Evolutionary conservation across 2,888 invertebrate genomes (phyloP).

Genomic region (Rhimphoctona megacephalus): DNA sequence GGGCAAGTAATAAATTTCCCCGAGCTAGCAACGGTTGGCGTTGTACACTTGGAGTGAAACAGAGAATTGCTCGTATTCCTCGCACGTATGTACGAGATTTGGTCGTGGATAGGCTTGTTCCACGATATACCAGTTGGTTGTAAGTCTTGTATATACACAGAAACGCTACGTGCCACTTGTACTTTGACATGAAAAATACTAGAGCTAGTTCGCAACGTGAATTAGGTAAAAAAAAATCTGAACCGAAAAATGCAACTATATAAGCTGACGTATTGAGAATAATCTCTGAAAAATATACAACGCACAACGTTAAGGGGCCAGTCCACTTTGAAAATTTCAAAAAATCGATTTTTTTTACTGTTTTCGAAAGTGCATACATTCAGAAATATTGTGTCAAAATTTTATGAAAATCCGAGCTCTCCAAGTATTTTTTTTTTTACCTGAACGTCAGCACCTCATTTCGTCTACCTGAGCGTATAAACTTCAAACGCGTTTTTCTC

Average conservation of each 20-base stretch:
- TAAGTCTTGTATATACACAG: constrained; percentile 12
- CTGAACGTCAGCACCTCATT: too few relatives aligned
- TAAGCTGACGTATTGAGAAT: background rate
- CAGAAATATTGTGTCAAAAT: too few relatives aligned
- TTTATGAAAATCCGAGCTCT: too few relatives aligned
- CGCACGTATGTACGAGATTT: constrained; percentile 56
- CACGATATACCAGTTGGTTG: constrained; percentile 44
- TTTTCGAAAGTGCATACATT: too few relatives aligned
- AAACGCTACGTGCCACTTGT: constrained; percentile 35
- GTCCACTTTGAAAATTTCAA: too few relatives aligned
- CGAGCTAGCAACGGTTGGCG: constrained; percentile 35
- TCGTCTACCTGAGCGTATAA: too few relatives aligned
- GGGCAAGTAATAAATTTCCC: constrained; percentile 59
- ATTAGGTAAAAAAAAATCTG: background rate
- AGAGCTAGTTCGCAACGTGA: background rate
- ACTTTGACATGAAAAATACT: constrained; percentile 48
- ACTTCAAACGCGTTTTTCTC: too few relatives aligned
- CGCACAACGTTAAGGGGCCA: too few relatives aligned
- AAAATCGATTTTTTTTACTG: too few relatives aligned
- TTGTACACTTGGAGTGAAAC: constrained; percentile 45
- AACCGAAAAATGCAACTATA: too few relatives aligned
- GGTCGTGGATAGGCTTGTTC: constrained; percentile 47
- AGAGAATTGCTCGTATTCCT: constrained; percentile 63
- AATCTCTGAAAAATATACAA: background rate
- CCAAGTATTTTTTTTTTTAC: too few relatives aligned